Conservation (phyloP, 1,140 invertebrate genomes). For the Brachionus asplanchnoidis region DNA sequence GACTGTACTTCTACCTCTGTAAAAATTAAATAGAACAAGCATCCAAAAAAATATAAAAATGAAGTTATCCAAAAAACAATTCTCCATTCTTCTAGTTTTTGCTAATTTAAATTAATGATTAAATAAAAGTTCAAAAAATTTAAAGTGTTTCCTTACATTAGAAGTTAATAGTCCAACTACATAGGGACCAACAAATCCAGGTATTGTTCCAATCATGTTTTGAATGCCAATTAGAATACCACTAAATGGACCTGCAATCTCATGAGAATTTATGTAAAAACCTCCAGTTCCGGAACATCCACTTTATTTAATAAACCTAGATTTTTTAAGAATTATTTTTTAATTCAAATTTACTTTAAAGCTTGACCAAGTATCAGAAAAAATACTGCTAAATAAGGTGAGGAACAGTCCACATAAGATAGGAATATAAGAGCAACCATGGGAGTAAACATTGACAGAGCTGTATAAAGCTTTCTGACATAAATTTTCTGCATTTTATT, state of each 20-base stretch:
- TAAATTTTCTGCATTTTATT: neutral
- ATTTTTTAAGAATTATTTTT: neutral
- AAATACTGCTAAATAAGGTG: neutral
- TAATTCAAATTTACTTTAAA: slow-evolving; percentile 13
- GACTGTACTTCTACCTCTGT: neutral
- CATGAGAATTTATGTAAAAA: slow-evolving; percentile 8
- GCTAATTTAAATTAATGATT: neutral
- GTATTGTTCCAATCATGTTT: slow-evolving; percentile 26
- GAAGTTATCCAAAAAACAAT: slow-evolving; percentile 24
- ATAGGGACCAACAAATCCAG: slow-evolving; percentile 20
- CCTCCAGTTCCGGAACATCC: neutral
- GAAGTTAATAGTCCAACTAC: neutral
- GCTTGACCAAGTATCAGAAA: slow-evolving; percentile 18
- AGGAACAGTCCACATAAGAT: neutral
- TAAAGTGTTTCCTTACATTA: neutral
- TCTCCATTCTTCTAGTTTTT: slow-evolving; percentile 29
- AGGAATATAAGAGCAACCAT: neutral
- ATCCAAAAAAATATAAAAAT: slow-evolving; percentile 20
- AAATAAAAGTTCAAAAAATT: neutral
- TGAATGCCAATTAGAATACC: slow-evolving; percentile 29
- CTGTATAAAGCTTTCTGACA: slow-evolving; percentile 12
- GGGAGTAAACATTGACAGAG: neutral
- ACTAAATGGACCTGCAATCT: slow-evolving; percentile 21
- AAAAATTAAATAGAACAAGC: slow-evolving; percentile 5
- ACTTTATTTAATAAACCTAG: neutral